Evolutionary conservation across 2,113 vertebrate genomes (phyloP).

Genomic region (Pygoscelis antarcticus): DNA sequence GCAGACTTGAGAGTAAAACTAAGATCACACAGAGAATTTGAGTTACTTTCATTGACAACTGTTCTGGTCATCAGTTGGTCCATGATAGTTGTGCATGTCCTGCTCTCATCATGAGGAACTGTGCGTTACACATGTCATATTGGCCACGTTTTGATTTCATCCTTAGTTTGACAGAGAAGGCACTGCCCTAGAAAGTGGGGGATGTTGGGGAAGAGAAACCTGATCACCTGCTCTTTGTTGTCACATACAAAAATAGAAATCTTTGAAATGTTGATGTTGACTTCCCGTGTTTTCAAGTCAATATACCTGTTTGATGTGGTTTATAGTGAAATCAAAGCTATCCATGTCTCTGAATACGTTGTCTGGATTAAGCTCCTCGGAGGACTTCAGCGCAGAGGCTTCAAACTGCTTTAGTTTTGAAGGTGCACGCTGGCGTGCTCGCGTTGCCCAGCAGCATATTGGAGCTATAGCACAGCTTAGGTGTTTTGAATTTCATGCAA

Average conservation of each 20-base stretch:
- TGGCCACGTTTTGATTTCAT: neutral
- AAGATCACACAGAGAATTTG: neutral
- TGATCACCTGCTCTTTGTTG: neutral
- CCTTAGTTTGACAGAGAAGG: neutral
- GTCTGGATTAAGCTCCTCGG: neutral
- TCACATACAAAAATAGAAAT: neutral
- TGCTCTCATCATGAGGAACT: neutral
- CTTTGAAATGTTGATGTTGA: neutral
- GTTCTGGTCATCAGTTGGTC: neutral
- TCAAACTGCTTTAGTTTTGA: neutral
- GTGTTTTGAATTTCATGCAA: neutral
- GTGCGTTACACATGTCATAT: neutral
- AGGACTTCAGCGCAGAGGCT: neutral
- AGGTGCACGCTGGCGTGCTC: rapidly evolving
- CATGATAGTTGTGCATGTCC: neutral
- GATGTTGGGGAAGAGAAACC: neutral
- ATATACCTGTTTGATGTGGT: neutral
- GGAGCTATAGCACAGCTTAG: neutral
- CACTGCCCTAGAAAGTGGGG: neutral
- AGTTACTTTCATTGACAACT: neutral
- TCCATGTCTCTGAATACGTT: rapidly evolving
- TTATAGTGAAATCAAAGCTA: neutral
- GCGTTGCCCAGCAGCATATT: neutral
- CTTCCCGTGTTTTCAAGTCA: neutral
- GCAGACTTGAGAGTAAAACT: neutral